These are phyloP conservation scores for Varanus komodoensis DNA, from an alignment of 2,113 vertebrate species.

Conservation along the genomic window DNA sequence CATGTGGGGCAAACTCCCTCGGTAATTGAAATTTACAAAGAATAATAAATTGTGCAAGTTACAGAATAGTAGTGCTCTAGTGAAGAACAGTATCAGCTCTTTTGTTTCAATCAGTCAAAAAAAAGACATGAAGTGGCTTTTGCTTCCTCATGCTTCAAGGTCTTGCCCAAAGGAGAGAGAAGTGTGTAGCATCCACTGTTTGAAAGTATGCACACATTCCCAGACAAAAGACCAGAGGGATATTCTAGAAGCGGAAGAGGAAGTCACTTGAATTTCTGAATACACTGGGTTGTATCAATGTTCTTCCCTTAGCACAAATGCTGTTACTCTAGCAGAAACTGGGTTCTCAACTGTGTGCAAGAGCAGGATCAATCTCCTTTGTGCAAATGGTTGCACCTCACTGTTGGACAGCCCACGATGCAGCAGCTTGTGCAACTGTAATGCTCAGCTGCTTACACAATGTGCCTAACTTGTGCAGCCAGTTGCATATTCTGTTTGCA, in stretches of 20 bases:
- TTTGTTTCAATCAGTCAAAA: background rate
- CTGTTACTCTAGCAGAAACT: too few species aligned
- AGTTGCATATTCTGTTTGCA: too few species aligned
- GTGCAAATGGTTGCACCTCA: too few species aligned
- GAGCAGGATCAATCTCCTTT: too few species aligned
- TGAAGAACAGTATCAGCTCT: slow-evolving; percentile 24
- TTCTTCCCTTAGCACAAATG: too few species aligned
- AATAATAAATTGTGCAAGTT: slow-evolving; percentile 37
- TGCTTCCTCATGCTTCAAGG: background rate
- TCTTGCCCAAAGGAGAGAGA: background rate
- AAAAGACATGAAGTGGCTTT: background rate
- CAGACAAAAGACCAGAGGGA: background rate
- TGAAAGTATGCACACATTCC: background rate
- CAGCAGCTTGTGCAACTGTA: too few species aligned
- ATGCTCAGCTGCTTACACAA: too few species aligned
- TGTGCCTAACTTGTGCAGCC: too few species aligned
- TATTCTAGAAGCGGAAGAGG: background rate
- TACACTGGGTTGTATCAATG: background rate
- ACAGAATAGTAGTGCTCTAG: slow-evolving; percentile 40
- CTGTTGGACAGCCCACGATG: too few species aligned
- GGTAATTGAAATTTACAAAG: slow-evolving; percentile 55
- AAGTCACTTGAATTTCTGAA: background rate
- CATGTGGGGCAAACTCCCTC: background rate
- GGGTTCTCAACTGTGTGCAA: too few species aligned
- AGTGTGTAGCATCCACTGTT: background rate